Conservation (phyloP, 2,113 vertebrate species). For the Vombatus ursinus region DNA sequence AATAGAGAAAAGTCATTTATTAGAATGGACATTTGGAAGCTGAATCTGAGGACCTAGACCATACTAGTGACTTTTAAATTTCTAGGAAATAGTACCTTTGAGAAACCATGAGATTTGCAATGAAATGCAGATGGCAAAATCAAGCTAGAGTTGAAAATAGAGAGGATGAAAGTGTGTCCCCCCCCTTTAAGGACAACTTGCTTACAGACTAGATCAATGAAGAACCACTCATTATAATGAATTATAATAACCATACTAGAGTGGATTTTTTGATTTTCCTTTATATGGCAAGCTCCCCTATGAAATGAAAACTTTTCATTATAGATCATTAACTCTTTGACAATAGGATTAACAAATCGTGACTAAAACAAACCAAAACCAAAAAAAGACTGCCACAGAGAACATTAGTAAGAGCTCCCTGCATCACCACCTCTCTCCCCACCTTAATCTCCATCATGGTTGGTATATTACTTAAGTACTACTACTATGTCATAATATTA, state of each 20-base stretch:
- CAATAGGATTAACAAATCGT: constrained; percentile 45
- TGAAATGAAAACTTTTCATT: constrained; percentile 54
- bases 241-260: constrained; percentile 5
- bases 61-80: constrained; percentile 15
- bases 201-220: constrained; percentile 35
- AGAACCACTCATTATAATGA: neutral
- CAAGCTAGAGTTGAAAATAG: constrained; percentile 1
- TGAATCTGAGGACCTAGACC: constrained; percentile 17
- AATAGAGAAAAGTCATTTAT: neutral
- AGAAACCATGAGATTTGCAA: too few species aligned
- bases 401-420: too few species aligned
- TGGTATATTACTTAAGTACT: too few species aligned
- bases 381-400: neutral
- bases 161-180: neutral
- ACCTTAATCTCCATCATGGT: too few species aligned
- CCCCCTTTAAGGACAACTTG: neutral
- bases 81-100: constrained; percentile 21
- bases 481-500: too few species aligned
- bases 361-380: neutral
- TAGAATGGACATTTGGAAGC: neutral
- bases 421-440: too few species aligned
- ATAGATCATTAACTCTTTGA: constrained; percentile 62
- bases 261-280: constrained; percentile 36
- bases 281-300: constrained; percentile 31
- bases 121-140: neutral